Conservation (phyloP, 1,140 invertebrate genomes). For the Nymphalis io region DNA sequence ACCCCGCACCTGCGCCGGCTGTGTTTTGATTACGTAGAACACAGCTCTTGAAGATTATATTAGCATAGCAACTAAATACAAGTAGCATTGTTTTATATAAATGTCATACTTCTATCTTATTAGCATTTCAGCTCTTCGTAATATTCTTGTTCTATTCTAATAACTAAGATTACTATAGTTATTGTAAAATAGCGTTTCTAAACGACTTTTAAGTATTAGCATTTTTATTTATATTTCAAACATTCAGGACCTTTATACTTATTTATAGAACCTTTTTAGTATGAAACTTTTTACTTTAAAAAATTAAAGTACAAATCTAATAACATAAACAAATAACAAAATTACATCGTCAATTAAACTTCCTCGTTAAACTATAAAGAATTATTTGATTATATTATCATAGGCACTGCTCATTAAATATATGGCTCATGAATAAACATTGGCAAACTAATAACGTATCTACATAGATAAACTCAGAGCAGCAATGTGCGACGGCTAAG, state of each 20-base stretch:
- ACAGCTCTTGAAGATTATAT: constrained; percentile 25
- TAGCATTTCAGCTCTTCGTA: neutral
- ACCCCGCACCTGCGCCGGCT: constrained; percentile 40
- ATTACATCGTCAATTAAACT: constrained; percentile 1
- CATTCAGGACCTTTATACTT: too few species aligned
- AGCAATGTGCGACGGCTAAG: constrained; percentile 18
- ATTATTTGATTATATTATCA: constrained; percentile 14
- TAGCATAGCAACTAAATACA: constrained; percentile 19
- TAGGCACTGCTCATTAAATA: constrained; percentile 8
- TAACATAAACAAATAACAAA: neutral
- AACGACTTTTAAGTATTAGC: too few species aligned
- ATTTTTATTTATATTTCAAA: too few species aligned
- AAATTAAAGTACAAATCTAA: neutral
- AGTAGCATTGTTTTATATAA: constrained; percentile 29
- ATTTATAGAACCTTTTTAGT: too few species aligned
- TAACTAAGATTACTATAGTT: neutral
- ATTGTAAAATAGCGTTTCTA: too few species aligned
- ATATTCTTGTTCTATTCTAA: neutral
- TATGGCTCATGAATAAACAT: constrained; percentile 22
- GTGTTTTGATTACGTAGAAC: constrained; percentile 38
- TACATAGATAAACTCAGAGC: constrained; percentile 15
- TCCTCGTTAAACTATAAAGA: constrained; percentile 6
- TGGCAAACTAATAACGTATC: constrained; percentile 1
- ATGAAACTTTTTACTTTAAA: too few species aligned
- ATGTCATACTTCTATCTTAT: constrained; percentile 5